Conservation (phyloP, 2,113 vertebrate species). For the Boulengeromyrus knoepffleri region DNA sequence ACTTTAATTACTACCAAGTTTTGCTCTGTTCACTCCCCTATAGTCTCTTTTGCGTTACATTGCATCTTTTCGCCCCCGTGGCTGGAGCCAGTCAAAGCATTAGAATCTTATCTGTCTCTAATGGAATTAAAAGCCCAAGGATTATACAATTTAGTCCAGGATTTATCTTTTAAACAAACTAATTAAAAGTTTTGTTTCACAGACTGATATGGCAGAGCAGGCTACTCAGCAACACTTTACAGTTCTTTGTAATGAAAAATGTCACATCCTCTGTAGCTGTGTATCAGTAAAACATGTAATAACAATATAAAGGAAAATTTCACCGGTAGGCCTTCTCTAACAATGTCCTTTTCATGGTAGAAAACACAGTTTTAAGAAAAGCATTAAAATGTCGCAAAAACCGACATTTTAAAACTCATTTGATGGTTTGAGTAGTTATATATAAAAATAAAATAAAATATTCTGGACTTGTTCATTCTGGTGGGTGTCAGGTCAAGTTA, state of each 20-base stretch:
- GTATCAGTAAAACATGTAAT: background rate
- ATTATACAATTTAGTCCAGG: constrained; percentile 19
- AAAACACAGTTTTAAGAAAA: background rate
- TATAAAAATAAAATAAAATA: background rate
- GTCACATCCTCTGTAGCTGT: background rate
- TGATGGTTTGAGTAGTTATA: background rate
- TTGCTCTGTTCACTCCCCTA: background rate
- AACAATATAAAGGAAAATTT: background rate
- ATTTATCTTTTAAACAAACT: constrained; percentile 23
- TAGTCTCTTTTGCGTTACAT: background rate
- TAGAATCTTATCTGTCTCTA: constrained; percentile 24
- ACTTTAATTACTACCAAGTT: constrained; percentile 4
- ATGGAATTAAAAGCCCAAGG: constrained; percentile 20
- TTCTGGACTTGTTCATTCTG: background rate
- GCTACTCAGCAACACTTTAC: background rate
- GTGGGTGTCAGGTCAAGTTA: background rate
- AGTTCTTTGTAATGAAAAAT: background rate
- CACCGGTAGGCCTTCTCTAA: background rate
- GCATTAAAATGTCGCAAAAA: background rate
- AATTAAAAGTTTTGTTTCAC: constrained; percentile 25
- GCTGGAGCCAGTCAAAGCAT: constrained; percentile 7
- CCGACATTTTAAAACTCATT: background rate
- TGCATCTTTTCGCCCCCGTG: background rate
- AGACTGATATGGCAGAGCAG: background rate
- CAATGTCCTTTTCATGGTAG: background rate